A percentile compares a stretch with the other conserved stretches of the same genome.
Evolutionary conservation across 2,797 vertebrate species (phyloP).

Genomic region (Erpetoichthys calabaricus): DNA sequence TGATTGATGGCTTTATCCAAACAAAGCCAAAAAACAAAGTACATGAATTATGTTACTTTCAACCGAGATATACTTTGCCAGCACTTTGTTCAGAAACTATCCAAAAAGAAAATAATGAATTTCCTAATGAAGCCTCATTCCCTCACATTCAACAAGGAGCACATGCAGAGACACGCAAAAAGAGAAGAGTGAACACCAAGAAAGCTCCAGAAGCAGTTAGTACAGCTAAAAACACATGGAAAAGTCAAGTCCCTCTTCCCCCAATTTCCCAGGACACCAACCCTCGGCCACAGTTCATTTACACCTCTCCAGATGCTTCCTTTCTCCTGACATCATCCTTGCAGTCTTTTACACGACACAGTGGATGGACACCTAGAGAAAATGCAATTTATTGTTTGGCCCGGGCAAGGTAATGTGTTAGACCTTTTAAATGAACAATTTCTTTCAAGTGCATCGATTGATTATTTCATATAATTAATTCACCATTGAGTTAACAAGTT

Average conservation of each 20-base stretch:
- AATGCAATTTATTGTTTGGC: conserved; percentile 47
- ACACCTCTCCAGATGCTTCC: conserved; percentile 18
- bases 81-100: conserved; percentile 8
- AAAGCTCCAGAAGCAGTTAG: conserved; percentile 9
- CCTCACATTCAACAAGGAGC: conserved; percentile 1
- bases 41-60: neutral
- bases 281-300: conserved; percentile 17
- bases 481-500: no score
- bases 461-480: no score
- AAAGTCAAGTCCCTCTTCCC: conserved; percentile 30
- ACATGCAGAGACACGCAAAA: conserved; percentile 18
- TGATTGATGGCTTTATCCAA: conserved; percentile 56
- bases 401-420: conserved; percentile 39
- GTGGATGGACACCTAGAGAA: conserved; percentile 36
- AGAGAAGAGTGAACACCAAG: conserved; percentile 8
- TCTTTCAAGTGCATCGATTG: no score
- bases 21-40: conserved; percentile 31
- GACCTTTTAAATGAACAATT: no score
- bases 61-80: neutral
- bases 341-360: conserved; percentile 26
- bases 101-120: neutral
- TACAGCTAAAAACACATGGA: conserved; percentile 15
- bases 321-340: conserved; percentile 21
- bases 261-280: conserved; percentile 21
- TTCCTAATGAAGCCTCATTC: neutral